phyloP scores from a whole-genome alignment of 92 coral and sea anemone species.

The Palythoa heliodiscus region DNA sequence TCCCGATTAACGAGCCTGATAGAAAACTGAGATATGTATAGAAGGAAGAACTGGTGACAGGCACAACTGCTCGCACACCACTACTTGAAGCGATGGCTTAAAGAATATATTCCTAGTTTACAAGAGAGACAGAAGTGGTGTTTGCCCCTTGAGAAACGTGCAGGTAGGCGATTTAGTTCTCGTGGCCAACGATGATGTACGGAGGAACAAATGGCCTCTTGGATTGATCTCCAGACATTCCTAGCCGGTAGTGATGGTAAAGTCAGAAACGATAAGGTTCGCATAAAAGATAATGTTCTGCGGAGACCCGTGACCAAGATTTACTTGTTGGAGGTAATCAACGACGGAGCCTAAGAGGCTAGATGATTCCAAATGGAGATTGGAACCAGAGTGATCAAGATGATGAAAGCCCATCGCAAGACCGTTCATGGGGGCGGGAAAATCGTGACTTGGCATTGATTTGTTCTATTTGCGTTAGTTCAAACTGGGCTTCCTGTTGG shows the following conservation, averaged over 20 bases:
- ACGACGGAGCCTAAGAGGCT: background rate
- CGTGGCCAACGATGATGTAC: constrained; percentile 18
- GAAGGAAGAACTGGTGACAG: constrained; percentile 44
- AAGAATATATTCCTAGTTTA: constrained; percentile 28
- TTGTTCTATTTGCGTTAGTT: background rate
- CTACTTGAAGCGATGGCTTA: constrained; percentile 49
- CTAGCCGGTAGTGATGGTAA: constrained; percentile 28
- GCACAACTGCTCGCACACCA: constrained; percentile 45
- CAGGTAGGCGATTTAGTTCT: constrained; percentile 27
- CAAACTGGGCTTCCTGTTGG: background rate
- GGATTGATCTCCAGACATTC: constrained; percentile 9
- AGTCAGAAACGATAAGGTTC: constrained; percentile 32
- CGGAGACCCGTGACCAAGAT: constrained; percentile 43
- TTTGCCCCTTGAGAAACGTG: constrained; percentile 21
- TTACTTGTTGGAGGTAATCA: constrained; percentile 14
- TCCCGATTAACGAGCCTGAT: constrained; percentile 14
- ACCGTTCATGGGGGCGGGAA: constrained; percentile 5
- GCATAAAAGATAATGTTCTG: background rate
- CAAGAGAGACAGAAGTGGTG: constrained; percentile 30
- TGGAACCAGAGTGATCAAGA: background rate
- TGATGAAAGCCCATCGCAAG: background rate
- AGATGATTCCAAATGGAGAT: background rate
- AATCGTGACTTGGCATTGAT: background rate
- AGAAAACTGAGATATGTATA: constrained; percentile 16
- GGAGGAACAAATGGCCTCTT: constrained; percentile 19